Evolutionary conservation across 2,113 vertebrate species (phyloP).

Genomic region (Murina feae): DNA sequence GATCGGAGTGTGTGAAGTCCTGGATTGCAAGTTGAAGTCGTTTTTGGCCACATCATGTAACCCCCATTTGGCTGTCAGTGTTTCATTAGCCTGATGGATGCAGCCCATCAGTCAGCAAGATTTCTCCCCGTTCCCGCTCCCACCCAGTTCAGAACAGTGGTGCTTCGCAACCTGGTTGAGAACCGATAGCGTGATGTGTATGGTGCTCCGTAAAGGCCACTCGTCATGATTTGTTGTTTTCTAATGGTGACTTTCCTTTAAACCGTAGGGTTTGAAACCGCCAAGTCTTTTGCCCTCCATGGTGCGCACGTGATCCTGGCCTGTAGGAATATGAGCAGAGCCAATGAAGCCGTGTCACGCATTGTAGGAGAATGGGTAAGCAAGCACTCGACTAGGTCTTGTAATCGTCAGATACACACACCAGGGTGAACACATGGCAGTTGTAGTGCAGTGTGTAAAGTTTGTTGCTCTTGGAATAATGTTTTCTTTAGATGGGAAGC

Average conservation of each 20-base stretch:
- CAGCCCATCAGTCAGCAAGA: neutral
- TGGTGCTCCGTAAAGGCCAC: neutral
- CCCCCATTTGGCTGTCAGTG: neutral
- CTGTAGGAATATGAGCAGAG: conserved; percentile 87
- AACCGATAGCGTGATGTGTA: rapidly evolving
- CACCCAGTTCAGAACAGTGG: neutral
- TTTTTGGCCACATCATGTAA: neutral
- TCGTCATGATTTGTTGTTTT: neutral
- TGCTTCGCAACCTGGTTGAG: neutral
- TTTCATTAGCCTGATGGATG: neutral
- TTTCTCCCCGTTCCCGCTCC: neutral
- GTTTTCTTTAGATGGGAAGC: conserved; percentile 47
- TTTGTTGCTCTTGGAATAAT: conserved; percentile 58
- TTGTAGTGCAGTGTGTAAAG: neutral
- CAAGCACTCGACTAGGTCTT: conserved; percentile 41
- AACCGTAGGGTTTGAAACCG: conserved; percentile 92
- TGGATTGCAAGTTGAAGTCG: neutral
- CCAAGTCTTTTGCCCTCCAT: conserved; percentile 94
- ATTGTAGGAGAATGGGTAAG: conserved; percentile 96
- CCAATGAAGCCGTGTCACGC: conserved; percentile 83
- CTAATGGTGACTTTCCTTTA: conserved; percentile 72
- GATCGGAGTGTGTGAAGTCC: neutral
- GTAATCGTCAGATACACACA: neutral
- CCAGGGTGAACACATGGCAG: neutral
- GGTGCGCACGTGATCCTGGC: conserved; percentile 94